Conservation (phyloP, 2,888 invertebrate species). For the Drosophila pseudotakahashii region DNA sequence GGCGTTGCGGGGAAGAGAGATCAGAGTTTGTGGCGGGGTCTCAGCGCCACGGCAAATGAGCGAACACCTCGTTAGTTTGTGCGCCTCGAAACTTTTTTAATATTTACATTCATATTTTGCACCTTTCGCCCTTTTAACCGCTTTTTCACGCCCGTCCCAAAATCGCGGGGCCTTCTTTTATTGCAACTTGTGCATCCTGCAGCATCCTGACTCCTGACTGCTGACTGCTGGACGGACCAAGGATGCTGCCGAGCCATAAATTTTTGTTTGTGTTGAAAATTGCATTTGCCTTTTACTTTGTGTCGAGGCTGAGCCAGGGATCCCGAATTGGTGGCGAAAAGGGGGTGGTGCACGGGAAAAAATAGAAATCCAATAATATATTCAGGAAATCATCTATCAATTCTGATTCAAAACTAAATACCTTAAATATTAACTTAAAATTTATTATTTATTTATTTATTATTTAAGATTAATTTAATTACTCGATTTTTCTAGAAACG, state of each 20-base stretch:
- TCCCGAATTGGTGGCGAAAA: slow-evolving; percentile 12
- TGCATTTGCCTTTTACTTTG: slow-evolving; percentile 78
- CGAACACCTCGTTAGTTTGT: slow-evolving; percentile 77
- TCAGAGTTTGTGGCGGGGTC: slow-evolving; percentile 32
- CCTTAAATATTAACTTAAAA: too few relatives aligned
- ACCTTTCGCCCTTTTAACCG: slow-evolving; percentile 63
- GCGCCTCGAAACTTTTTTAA: slow-evolving; percentile 79
- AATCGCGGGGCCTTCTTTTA: slow-evolving; percentile 43
- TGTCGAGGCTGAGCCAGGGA: slow-evolving; percentile 44
- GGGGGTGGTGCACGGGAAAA: not conserved
- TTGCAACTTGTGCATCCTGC: slow-evolving; percentile 49
- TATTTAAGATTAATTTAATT: too few relatives aligned
- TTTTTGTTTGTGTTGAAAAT: slow-evolving; percentile 77
- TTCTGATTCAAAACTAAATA: too few relatives aligned
- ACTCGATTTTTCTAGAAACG: too few relatives aligned
- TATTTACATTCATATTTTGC: slow-evolving; percentile 81
- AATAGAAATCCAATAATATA: not conserved
- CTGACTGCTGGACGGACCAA: slow-evolving; percentile 24
- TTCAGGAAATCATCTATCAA: too few relatives aligned
- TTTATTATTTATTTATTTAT: too few relatives aligned
- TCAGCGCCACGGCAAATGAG: slow-evolving; percentile 59
- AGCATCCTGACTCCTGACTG: slow-evolving; percentile 1
- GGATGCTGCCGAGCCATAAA: slow-evolving; percentile 61
- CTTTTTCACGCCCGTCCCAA: slow-evolving; percentile 20
- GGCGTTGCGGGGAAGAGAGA: not conserved